Conservation (phyloP, 1,140 invertebrate species). For the Tribolium madens region DNA sequence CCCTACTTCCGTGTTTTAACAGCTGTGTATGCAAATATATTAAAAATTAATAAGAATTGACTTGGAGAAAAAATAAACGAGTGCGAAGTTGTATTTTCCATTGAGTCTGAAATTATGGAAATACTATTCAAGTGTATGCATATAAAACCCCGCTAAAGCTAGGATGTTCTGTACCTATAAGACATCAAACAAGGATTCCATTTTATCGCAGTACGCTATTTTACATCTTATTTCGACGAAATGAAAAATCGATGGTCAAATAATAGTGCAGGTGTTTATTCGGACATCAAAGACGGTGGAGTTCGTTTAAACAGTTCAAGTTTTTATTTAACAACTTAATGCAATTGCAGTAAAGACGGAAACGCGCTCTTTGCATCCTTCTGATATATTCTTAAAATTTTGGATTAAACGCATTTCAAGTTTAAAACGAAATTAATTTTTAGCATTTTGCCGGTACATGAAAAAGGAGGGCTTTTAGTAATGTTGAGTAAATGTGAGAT, state of each 20-base stretch:
- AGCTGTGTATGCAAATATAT: neutral
- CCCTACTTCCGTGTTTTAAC: neutral
- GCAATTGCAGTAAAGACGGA: neutral
- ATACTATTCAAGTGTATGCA: slow-evolving; percentile 36
- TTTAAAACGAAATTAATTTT: slow-evolving; percentile 27
- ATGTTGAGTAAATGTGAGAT: slow-evolving; percentile 10
- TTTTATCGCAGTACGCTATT: slow-evolving; percentile 29
- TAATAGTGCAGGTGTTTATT: slow-evolving; percentile 10
- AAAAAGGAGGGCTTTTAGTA: slow-evolving; percentile 23
- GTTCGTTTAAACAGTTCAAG: too few species aligned
- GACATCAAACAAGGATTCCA: slow-evolving; percentile 31
- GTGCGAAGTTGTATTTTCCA: slow-evolving; percentile 16
- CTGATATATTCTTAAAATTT: neutral
- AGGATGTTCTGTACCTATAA: slow-evolving; percentile 29
- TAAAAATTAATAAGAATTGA: neutral
- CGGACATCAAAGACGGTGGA: neutral
- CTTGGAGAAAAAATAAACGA: slow-evolving; percentile 6
- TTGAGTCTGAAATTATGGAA: slow-evolving; percentile 25
- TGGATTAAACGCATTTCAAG: slow-evolving; percentile 5
- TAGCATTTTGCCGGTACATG: slow-evolving; percentile 21
- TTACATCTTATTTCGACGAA: slow-evolving; percentile 20
- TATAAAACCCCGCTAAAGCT: slow-evolving; percentile 24
- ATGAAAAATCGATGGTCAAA: slow-evolving; percentile 24
- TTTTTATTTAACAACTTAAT: slow-evolving; percentile 17
- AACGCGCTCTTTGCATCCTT: neutral